phyloP scores from a whole-genome alignment of 2,113 vertebrate genomes.

The Chrysemys picta region DNA sequence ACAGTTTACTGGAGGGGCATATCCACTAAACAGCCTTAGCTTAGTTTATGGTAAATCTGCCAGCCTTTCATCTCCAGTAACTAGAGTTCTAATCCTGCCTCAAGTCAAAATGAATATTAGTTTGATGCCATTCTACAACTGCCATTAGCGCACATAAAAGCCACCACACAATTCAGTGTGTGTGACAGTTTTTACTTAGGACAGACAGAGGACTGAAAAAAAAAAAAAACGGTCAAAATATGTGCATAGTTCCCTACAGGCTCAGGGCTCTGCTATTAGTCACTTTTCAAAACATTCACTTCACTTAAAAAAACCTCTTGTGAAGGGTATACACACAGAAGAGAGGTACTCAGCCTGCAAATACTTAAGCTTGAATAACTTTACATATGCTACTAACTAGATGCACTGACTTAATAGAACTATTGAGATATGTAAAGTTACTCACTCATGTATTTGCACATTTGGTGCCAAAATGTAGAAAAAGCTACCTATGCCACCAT shows the following conservation, averaged over 20 bases:
- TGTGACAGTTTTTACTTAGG: neutral
- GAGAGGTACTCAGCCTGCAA: neutral
- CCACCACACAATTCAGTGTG: neutral
- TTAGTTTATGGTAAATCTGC: neutral
- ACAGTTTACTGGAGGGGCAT: neutral
- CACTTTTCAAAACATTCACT: neutral
- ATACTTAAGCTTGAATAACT: neutral
- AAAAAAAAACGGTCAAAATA: neutral
- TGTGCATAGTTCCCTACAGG: neutral
- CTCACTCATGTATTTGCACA: neutral
- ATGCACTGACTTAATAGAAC: neutral
- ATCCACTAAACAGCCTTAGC: neutral
- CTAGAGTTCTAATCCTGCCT: neutral
- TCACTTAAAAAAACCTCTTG: neutral
- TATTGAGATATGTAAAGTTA: neutral
- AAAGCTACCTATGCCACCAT: neutral
- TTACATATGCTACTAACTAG: neutral
- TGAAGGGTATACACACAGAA: neutral
- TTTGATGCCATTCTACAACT: neutral
- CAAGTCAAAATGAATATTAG: neutral
- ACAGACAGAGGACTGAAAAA: neutral
- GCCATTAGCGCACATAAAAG: neutral
- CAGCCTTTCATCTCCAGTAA: neutral
- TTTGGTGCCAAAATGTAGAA: neutral
- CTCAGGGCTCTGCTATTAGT: neutral